phyloP scores from a whole-genome alignment of 1,140 invertebrate genomes.

The Gryon sp. region DNA sequence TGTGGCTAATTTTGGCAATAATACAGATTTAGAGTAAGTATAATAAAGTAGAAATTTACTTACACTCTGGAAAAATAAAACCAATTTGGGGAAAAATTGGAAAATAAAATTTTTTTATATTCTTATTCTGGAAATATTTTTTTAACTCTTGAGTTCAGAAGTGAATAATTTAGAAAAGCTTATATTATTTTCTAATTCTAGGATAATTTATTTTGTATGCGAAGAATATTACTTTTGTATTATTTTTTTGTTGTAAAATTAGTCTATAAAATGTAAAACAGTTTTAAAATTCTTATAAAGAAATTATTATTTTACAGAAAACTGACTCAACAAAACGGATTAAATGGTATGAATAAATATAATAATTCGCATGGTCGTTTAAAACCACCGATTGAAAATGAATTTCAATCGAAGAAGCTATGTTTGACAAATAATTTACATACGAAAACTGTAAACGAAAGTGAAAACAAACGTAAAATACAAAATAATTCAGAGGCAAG shows the following conservation, averaged over 20 bases:
- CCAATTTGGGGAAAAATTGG: neutral
- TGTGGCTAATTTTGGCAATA: conserved; percentile 26
- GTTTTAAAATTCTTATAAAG: too few species aligned
- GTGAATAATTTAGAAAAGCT: too few species aligned
- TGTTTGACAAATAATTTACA: neutral
- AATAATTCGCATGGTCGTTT: neutral
- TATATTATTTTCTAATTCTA: too few species aligned
- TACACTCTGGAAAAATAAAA: neutral
- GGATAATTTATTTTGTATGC: too few species aligned
- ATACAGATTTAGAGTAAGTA: conserved; percentile 43
- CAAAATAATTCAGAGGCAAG: conserved; percentile 11
- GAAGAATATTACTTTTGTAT: too few species aligned
- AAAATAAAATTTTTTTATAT: neutral
- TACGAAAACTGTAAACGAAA: neutral
- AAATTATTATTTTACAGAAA: too few species aligned
- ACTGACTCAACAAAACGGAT: neutral
- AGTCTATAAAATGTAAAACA: too few species aligned
- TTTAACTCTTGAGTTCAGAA: too few species aligned
- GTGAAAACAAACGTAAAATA: conserved; percentile 14
- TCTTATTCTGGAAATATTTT: neutral
- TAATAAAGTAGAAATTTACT: neutral
- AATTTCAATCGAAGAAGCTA: neutral
- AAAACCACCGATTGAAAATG: conserved; percentile 4
- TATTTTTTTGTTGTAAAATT: too few species aligned
- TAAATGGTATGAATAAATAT: neutral